A percentile compares a stretch with the other conserved stretches of the same genome.
phyloP scores from a whole-genome alignment of 2,888 invertebrate genomes.

The Lymantria dispar region DNA sequence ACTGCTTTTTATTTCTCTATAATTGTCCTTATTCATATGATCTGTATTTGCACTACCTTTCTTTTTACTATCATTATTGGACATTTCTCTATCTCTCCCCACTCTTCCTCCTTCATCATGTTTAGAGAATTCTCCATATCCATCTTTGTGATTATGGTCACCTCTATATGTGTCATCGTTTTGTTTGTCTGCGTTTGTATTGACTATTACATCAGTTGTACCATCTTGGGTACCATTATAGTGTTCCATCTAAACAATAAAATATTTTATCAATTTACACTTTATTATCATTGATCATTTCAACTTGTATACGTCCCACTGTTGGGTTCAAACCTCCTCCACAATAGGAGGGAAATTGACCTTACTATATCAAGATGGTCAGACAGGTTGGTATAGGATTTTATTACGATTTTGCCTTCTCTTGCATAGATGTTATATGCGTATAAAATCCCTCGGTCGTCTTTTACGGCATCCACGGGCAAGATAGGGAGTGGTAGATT shows the following conservation, averaged over 20 bases:
- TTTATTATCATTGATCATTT: too few relatives aligned
- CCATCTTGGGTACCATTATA: slow-evolving; percentile 15
- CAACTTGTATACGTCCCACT: too few relatives aligned
- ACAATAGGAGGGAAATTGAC: too few relatives aligned
- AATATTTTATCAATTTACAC: neutral
- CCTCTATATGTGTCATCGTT: neutral
- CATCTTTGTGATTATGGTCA: slow-evolving; percentile 6
- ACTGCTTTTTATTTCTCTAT: neutral
- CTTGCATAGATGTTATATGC: too few relatives aligned
- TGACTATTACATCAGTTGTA: neutral
- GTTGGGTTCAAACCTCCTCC: too few relatives aligned
- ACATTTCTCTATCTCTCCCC: neutral
- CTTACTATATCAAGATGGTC: too few relatives aligned
- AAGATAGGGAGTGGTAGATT: too few relatives aligned
- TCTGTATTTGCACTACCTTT: neutral
- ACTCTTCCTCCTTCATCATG: slow-evolving; percentile 1
- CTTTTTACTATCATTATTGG: neutral
- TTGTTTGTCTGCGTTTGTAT: neutral
- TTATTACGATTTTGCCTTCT: too few relatives aligned
- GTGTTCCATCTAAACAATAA: slow-evolving; percentile 37
- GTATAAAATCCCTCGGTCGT: too few relatives aligned
- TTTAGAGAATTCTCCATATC: neutral
- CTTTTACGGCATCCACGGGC: too few relatives aligned
- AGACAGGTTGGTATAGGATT: too few relatives aligned
- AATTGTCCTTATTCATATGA: neutral